Evolutionary conservation across 2,113 vertebrate genomes (phyloP).

Genomic region (Tiliqua scincoides): DNA sequence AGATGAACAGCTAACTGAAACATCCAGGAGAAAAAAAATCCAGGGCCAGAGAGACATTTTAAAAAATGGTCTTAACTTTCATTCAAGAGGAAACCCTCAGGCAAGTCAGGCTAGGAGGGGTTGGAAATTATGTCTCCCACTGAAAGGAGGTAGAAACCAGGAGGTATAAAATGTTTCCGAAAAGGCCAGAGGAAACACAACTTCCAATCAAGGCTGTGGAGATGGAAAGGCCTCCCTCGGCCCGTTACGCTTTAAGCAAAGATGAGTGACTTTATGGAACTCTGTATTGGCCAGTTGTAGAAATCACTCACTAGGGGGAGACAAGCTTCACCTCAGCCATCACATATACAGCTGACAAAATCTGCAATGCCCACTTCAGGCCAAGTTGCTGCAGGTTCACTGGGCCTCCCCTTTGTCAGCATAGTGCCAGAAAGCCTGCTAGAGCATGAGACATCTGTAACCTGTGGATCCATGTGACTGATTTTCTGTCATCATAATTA

Average conservation of each 20-base stretch:
- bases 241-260: conserved; percentile 9
- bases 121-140: background rate
- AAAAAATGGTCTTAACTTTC: conserved; percentile 13
- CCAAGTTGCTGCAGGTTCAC: background rate
- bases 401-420: background rate
- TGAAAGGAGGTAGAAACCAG: conserved; percentile 8
- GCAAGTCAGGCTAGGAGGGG: background rate
- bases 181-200: conserved; percentile 9
- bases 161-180: conserved; percentile 17
- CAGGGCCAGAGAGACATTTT: background rate
- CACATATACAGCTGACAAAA: too few relatives aligned
- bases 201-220: conserved; percentile 16
- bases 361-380: background rate
- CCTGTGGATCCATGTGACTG: background rate
- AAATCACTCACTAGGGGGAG: background rate
- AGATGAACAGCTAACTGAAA: conserved; percentile 9
- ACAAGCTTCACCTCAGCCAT: background rate
- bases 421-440: background rate
- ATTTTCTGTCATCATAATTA: background rate
- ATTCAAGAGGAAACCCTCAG: conserved; percentile 15
- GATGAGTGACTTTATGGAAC: conserved; percentile 8
- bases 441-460: background rate
- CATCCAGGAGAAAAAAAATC: background rate
- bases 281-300: conserved; percentile 1
- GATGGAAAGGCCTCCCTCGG: conserved; percentile 4